Evolutionary conservation across 1,140 invertebrate genomes (phyloP).

Genomic region (Odontomachus brunneus): DNA sequence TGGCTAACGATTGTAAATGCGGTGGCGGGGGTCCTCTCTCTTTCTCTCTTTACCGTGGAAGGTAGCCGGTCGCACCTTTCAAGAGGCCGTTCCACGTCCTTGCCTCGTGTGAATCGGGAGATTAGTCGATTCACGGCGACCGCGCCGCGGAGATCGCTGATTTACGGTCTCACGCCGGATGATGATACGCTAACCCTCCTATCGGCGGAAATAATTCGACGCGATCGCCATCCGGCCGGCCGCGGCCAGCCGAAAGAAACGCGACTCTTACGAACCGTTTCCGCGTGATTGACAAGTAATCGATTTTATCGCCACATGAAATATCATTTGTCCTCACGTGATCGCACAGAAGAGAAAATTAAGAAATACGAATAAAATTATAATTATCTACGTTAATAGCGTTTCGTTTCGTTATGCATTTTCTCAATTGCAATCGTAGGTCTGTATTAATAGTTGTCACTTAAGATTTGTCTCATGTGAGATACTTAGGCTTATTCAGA

Average conservation of each 20-base stretch:
- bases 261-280: conserved; percentile 22
- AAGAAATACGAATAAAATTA: no score
- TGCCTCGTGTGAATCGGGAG: conserved; percentile 73
- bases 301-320: neutral
- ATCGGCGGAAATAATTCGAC: conserved; percentile 47
- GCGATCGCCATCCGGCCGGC: conserved; percentile 26
- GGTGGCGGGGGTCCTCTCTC: conserved; percentile 56
- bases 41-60: conserved; percentile 11
- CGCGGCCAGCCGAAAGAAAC: conserved; percentile 8
- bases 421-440: no score
- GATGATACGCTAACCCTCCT: conserved; percentile 50
- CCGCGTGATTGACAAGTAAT: neutral
- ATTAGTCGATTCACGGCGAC: conserved; percentile 70
- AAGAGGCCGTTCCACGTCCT: conserved; percentile 73
- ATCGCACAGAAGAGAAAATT: no score
- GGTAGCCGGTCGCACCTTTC: conserved; percentile 65
- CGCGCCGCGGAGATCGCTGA: conserved; percentile 49
- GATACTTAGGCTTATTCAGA: no score
- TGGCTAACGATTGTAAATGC: conserved; percentile 73
- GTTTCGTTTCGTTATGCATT: no score
- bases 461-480: no score
- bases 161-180: conserved; percentile 58
- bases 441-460: no score
- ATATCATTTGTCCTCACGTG: neutral
- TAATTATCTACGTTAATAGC: no score